Percentiles rank a stretch among this genome's conserved stretches.
phyloP scores from a whole-genome alignment of 2,888 invertebrate species.

The Steinernema scapterisci region DNA sequence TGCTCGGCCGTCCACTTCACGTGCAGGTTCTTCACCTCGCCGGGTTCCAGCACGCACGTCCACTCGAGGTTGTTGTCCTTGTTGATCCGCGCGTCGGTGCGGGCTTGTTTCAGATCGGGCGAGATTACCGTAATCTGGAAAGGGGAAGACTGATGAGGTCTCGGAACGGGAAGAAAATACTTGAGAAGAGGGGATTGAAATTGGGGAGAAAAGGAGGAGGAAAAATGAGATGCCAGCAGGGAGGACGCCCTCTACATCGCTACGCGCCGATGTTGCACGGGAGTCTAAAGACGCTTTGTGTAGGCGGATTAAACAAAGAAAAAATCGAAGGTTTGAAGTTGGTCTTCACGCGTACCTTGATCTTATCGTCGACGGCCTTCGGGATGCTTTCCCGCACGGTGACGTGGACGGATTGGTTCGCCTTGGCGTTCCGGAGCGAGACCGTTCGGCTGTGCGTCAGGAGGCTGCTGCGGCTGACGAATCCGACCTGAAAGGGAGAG shows the following conservation, averaged over 20 bases:
- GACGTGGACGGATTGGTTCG: constrained; percentile 60
- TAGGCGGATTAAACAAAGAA: constrained; percentile 1
- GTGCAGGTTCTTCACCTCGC: constrained; percentile 55
- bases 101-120: constrained; percentile 55
- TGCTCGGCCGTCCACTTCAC: constrained; percentile 62
- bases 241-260: constrained; percentile 12
- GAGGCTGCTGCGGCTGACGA: constrained; percentile 66
- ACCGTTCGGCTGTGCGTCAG: constrained; percentile 66
- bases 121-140: constrained; percentile 47
- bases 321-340: too few relatives aligned
- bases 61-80: constrained; percentile 65
- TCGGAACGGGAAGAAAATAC: constrained; percentile 27
- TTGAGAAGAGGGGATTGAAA: not conserved
- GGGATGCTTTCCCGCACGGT: constrained; percentile 69
- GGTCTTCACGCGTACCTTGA: constrained; percentile 67
- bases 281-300: constrained; percentile 1
- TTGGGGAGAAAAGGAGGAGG: not conserved
- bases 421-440: constrained; percentile 69
- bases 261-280: constrained; percentile 1
- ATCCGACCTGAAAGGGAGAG: constrained; percentile 62
- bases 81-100: constrained; percentile 56
- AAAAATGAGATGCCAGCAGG: too few relatives aligned
- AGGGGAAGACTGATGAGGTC: constrained; percentile 10
- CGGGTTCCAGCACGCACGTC: constrained; percentile 59
- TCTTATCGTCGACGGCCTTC: constrained; percentile 68